Percentiles rank a stretch among this genome's conserved stretches.
These are phyloP conservation scores for Urocolius indicus DNA, from an alignment of 2,113 vertebrate genomes.

Conservation along the genomic window DNA sequence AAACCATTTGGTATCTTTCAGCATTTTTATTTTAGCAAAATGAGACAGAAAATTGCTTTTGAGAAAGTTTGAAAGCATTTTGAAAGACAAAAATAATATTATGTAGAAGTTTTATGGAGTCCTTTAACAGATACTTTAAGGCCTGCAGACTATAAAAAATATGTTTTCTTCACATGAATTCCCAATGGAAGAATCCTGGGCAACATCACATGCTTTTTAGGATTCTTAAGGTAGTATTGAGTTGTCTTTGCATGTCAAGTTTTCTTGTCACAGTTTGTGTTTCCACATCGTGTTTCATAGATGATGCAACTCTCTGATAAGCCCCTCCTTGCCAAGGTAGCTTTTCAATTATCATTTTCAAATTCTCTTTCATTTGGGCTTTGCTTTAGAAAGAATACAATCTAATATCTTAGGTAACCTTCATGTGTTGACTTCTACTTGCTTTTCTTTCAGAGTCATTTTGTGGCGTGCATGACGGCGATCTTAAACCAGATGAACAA, in stretches of 20 bases:
- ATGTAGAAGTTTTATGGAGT: background rate
- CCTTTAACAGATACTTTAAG: background rate
- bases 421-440: background rate
- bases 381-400: background rate
- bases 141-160: background rate
- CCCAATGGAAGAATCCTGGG: background rate
- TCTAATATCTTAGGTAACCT: background rate
- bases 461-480: slow-evolving; percentile 97
- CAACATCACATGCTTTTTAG: background rate
- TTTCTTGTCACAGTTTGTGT: background rate
- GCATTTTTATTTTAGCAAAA: background rate
- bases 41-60: background rate
- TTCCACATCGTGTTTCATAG: background rate
- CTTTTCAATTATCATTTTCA: background rate
- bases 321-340: background rate
- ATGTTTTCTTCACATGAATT: background rate
- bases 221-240: background rate
- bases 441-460: slow-evolving; percentile 86
- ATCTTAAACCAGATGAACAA: slow-evolving; percentile 95
- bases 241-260: background rate
- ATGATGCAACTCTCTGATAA: background rate
- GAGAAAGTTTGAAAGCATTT: background rate
- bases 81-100: background rate
- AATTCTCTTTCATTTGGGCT: background rate
- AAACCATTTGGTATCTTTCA: background rate